Conservation (phyloP, 2,797 vertebrate species). For the Macropus fuliginosus region DNA sequence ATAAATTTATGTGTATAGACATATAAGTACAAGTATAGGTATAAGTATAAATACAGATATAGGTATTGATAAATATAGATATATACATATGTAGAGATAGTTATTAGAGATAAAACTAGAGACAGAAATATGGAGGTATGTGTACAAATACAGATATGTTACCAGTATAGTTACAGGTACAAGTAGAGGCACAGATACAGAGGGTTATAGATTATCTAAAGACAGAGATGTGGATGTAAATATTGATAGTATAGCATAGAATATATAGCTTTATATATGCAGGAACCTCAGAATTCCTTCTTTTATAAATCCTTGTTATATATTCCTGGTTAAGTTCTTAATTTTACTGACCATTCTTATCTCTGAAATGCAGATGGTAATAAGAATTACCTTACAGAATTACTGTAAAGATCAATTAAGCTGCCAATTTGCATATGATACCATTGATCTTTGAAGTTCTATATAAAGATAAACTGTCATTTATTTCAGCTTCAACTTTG, state of each 20-base stretch:
- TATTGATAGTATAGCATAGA: background rate
- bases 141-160: background rate
- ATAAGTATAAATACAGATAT: background rate
- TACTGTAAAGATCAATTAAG: background rate
- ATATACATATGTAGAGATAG: background rate
- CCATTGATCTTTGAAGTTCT: background rate
- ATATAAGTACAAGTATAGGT: background rate
- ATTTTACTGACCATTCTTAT: background rate
- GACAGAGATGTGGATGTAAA: background rate
- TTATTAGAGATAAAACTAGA: background rate
- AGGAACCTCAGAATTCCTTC: background rate
- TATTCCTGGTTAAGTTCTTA: background rate
- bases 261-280: background rate
- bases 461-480: background rate
- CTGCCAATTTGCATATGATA: background rate
- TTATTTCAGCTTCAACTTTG: background rate
- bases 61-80: background rate
- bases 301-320: background rate
- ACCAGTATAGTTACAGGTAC: background rate
- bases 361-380: background rate
- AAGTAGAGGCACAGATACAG: background rate
- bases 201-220: too few species aligned
- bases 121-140: background rate
- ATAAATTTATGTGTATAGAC: background rate
- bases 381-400: background rate